Base-by-base conservation (phyloP, 2,113 vertebrate genomes). In the Noctilio leporinus region DNA sequence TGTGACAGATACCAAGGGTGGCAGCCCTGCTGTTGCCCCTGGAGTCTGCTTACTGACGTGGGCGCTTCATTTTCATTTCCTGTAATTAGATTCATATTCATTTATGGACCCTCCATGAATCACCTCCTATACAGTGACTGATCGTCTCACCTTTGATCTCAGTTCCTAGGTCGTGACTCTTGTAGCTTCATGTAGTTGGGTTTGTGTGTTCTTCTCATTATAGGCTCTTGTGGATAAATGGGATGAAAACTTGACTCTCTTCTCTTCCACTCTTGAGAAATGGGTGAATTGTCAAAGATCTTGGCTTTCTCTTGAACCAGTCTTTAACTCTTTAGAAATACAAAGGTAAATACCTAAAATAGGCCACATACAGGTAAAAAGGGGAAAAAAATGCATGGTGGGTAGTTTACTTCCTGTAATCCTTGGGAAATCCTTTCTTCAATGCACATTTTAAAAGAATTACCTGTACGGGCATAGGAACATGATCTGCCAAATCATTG, bases 241-340 rank as follows among this genome's bases (percentile, higher is more conserved):
- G 98, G 95, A 97, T 77, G 92, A 91, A 57, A 98, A 98, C 16
- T 86, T 98, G 67, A 95, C 76, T 45, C 94, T 98, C 80, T 98
- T 98, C 86, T 96, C 94, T 17, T 51, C 80, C 2, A 98, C 98
- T 57, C 78, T 98, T 85, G 97, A 97, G 20, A 97, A 98, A 88
- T 98, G 97, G 98, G 97, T 98, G 96, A 95, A 26, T 40, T 98
- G 98, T 92, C 98, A 98, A 87, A 97, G 97, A 88, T 96, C 95
- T 22, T 98, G 97, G 98, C 97, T 98, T 62, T 97, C 96, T 78
- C 96, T 98, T 75, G 98, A 98, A 84, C 98, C 98, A 80, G 85
- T 98, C 76, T 98, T 98, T 95, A 84, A 91, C 73, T 97, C 98
- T 45, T 72, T 87, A 94, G 98, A 98, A 96, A 98, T 98, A 94